Base-by-base conservation (phyloP, 1,140 invertebrate species). In the Ips typographus region DNA sequence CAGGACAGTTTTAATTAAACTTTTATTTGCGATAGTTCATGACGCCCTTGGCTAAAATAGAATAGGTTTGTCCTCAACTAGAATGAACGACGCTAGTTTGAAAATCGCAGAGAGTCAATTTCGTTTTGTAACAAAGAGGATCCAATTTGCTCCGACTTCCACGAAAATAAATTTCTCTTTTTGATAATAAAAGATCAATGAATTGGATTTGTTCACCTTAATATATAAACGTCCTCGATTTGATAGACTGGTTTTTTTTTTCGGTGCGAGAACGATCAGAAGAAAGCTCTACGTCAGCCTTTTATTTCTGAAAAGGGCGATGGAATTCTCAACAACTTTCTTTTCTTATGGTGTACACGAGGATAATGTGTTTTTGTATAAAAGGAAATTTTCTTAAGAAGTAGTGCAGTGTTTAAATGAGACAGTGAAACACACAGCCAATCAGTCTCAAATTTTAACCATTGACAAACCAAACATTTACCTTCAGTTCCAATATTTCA, bases 161-260 rank as follows among this genome's bases (percentile, higher is more conserved):
- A 60, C 68, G 4, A 36, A 40, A 65, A 53, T 70, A 38, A 41
- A 58, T 66, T 59, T 73, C 56, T 70, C 65, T 65, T 72, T 70
- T 71, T 62, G 64, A 71, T 70, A 74, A 73, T 70, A 73, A 72
- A 78, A 77, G 77, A 77, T 78, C 77, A 76, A 70, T 71, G 72
- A 74, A 74, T 76, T 71, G 57, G 66, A 72, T 75, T 78, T 65
- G 38, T 63, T 71, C 72, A 78, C 78, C 77, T 72, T 77, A 72
- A 76, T 75, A 41, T 65, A 77, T 77, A 78, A 74, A 78, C 78
- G 77, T 75, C 78, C 77, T 68, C 71, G 72, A 71, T 79, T 60
- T 70, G 52, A 56, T 47, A 73, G 76, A 76, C 77, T 78, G 77
- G 77, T 78, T 78, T 72, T 72, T 22, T n/a, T 22, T 56, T 71